These are phyloP conservation scores for Peromyscus californicus DNA, from an alignment of 2,113 vertebrate genomes.

Conservation along the genomic window DNA sequence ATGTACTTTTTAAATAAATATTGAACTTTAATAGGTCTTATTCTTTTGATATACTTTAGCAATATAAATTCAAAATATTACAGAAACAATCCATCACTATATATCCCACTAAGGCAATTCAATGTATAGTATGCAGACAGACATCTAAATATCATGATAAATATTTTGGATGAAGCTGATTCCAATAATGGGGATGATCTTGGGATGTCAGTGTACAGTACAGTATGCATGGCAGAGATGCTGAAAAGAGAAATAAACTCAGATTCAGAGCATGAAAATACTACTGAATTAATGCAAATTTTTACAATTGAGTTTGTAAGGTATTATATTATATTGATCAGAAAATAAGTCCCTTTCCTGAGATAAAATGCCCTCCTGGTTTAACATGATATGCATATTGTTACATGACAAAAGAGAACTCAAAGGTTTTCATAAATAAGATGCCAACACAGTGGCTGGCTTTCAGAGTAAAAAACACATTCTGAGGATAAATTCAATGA, in stretches of 20 bases:
- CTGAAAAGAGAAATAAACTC: neutral
- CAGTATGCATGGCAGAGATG: neutral
- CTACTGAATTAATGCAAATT: neutral
- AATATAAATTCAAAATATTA: neutral
- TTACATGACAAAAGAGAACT: neutral
- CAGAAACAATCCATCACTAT: neutral
- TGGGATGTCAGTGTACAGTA: neutral
- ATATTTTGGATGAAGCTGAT: neutral
- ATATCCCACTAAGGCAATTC: neutral
- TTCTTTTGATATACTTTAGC: neutral
- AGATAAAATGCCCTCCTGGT: neutral
- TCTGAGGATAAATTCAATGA: neutral
- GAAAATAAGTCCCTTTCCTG: neutral
- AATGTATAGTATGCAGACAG: neutral
- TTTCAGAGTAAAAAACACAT: neutral
- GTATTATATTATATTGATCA: too few species aligned
- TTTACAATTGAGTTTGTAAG: neutral
- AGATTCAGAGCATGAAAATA: neutral
- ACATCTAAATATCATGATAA: neutral
- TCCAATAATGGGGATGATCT: neutral
- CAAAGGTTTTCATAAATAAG: neutral
- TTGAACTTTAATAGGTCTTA: neutral
- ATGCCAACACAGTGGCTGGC: neutral
- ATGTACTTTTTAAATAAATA: neutral
- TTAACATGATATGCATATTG: neutral